phyloP scores from a whole-genome alignment of 2,113 vertebrate genomes.

The human (Homo sapiens) region DNA sequence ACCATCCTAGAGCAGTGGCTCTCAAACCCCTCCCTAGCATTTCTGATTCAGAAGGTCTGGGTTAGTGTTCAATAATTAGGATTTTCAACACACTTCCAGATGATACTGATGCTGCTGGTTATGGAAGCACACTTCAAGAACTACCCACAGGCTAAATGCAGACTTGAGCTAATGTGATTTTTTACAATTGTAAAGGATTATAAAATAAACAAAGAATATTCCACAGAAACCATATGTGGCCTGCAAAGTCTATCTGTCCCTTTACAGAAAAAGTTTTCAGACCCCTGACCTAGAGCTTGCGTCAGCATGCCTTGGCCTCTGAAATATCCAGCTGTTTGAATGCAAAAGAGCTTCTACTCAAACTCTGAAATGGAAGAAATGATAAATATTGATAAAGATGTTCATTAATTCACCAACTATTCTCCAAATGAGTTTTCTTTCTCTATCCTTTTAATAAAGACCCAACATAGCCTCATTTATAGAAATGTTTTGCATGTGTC shows the following conservation, averaged over 20 bases:
- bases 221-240: neutral
- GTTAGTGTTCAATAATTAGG: neutral
- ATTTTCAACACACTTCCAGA: neutral
- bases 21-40: neutral
- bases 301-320: neutral
- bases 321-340: neutral
- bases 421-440: neutral
- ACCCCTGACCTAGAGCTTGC: neutral
- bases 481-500: neutral
- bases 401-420: neutral
- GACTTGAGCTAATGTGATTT: neutral
- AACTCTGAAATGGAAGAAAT: neutral
- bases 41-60: neutral
- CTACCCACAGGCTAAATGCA: neutral
- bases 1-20: neutral
- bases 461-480: neutral
- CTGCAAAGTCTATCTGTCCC: neutral
- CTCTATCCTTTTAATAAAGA: neutral
- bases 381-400: neutral
- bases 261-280: neutral
- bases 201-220: neutral
- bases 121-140: neutral
- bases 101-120: neutral
- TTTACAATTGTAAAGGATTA: neutral
- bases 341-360: neutral